Conservation (phyloP, 2,797 vertebrate species). For the Allobates femoralis region DNA sequence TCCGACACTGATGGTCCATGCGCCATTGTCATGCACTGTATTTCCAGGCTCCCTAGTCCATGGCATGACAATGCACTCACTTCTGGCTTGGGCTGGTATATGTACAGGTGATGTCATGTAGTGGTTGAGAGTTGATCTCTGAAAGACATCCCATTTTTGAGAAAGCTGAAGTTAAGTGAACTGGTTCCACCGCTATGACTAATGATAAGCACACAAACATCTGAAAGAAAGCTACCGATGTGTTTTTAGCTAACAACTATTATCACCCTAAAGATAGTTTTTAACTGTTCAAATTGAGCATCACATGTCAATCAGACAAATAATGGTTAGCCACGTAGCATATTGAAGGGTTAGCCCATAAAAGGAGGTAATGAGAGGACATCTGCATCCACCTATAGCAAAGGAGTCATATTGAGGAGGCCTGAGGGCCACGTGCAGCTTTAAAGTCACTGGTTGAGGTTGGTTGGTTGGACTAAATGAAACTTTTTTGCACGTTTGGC, state of each 20-base stretch:
- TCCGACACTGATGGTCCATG: no score
- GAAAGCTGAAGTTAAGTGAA: slow-evolving; percentile 17
- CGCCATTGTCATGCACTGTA: no score
- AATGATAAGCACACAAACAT: slow-evolving; percentile 54
- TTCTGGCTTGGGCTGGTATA: no score
- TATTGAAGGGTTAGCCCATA: not conserved
- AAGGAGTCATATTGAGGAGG: not conserved
- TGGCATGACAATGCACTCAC: no score
- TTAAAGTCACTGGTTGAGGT: not conserved
- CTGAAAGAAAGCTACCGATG: slow-evolving; percentile 52
- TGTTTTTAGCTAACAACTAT: not conserved
- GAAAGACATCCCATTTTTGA: no score
- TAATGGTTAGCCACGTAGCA: not conserved
- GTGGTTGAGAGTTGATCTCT: no score
- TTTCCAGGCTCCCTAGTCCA: no score
- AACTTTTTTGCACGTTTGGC: not conserved
- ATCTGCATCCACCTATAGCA: not conserved
- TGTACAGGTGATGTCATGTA: no score
- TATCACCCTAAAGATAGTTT: no score
- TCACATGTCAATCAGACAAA: not conserved
- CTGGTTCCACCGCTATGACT: slow-evolving; percentile 40
- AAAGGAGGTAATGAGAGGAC: not conserved
- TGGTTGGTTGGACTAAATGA: no score
- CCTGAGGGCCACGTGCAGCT: not conserved
- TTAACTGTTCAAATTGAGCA: not conserved